Percentiles rank a stretch among this genome's conserved stretches.
Evolutionary conservation across 2,113 vertebrate species (phyloP).

Genomic region (Progne subis): DNA sequence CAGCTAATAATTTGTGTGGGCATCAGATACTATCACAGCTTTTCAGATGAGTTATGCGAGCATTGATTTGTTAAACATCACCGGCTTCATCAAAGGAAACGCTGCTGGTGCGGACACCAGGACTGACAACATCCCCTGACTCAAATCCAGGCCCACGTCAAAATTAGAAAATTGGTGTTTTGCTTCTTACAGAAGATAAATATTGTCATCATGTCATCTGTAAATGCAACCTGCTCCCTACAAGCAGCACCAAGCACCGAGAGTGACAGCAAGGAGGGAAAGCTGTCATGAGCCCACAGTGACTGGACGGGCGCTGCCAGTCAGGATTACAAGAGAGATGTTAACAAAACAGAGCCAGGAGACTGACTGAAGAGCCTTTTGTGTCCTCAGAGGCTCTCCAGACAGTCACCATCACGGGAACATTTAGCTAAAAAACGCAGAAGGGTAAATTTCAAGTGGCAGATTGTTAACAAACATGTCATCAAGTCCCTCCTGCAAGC

Average conservation of each 20-base stretch:
- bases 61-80: not conserved
- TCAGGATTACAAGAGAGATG: not conserved
- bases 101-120: not conserved
- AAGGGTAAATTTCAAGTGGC: not conserved
- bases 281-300: not conserved
- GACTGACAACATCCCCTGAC: not conserved
- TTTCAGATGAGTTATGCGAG: not conserved
- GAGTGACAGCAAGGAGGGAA: not conserved
- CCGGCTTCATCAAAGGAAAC: not conserved
- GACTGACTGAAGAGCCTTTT: not conserved
- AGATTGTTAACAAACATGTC: not conserved
- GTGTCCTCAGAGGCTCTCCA: not conserved
- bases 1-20: constrained; percentile 46
- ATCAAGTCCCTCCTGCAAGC: not conserved
- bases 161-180: not conserved
- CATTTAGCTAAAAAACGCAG: not conserved
- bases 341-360: not conserved
- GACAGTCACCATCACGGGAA: not conserved
- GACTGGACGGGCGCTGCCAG: not conserved
- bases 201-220: not conserved
- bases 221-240: not conserved
- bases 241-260: not conserved
- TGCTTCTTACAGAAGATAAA: not conserved
- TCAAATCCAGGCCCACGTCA: not conserved
- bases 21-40: not conserved